Conservation (phyloP, 2,888 invertebrate species). For the Sarcophaga subvicina region DNA sequence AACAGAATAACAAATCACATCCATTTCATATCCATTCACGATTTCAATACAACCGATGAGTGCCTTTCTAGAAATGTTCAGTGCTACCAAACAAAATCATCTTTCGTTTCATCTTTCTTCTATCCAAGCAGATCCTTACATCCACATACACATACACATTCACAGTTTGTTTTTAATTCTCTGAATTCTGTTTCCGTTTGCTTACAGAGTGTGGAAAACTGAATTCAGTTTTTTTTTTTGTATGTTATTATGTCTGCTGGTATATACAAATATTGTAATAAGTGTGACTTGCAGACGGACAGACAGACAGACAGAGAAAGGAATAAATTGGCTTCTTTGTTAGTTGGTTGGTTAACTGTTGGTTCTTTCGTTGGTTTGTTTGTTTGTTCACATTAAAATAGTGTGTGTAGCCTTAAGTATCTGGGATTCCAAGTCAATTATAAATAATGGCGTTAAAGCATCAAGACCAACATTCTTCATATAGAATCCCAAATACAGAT, state of each 20-base stretch:
- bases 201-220: not conserved
- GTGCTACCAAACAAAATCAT: conserved; percentile 17
- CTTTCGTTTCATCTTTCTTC: not conserved
- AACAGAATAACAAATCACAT: conserved; percentile 58
- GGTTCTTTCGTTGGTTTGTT: conserved; percentile 4
- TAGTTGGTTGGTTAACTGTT: not conserved
- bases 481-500: not conserved
- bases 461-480: not conserved
- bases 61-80: conserved; percentile 9
- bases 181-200: not conserved
- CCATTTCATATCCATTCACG: conserved; percentile 38
- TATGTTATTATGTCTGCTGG: not conserved
- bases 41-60: conserved; percentile 50
- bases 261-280: not conserved
- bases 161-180: not conserved
- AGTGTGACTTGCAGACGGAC: not conserved
- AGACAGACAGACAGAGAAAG: not conserved
- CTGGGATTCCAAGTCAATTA: conserved; percentile 61
- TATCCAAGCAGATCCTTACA: not conserved
- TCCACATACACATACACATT: not conserved
- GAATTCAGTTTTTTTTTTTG: not conserved
- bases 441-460: conserved; percentile 56
- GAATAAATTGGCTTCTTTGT: not conserved
- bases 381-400: not conserved
- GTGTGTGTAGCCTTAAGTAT: conserved; percentile 53